Percentiles rank a stretch among this genome's conserved stretches.
phyloP scores from a whole-genome alignment of 2,797 vertebrate genomes.

The Anabacerthia variegaticeps region DNA sequence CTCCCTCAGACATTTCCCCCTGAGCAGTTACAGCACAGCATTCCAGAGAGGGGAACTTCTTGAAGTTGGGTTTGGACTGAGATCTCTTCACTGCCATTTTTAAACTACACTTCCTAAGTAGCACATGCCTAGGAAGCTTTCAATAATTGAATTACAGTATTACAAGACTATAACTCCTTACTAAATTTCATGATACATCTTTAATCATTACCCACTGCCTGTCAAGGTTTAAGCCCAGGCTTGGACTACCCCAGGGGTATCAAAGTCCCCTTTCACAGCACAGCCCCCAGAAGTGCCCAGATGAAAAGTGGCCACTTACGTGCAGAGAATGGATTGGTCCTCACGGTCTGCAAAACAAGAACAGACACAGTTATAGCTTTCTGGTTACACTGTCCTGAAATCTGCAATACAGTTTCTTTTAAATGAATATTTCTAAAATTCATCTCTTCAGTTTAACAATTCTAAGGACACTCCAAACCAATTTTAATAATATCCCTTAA shows the following conservation, averaged over 20 bases:
- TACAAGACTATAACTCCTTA: not conserved
- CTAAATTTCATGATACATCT: not conserved
- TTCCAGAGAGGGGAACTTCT: not conserved
- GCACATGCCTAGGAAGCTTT: not conserved
- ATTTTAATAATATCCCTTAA: not conserved
- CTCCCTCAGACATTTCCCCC: not conserved
- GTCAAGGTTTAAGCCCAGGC: not conserved
- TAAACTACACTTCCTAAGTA: not conserved
- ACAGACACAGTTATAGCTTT: not conserved
- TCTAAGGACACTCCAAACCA: not conserved
- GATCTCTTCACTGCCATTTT: not conserved
- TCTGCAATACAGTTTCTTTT: not conserved
- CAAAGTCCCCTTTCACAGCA: not conserved
- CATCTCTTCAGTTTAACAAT: not conserved
- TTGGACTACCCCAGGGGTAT: not conserved
- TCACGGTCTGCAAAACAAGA: constrained; percentile 89
- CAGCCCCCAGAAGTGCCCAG: not conserved
- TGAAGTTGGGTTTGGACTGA: not conserved
- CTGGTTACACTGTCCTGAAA: not conserved
- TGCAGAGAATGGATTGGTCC: constrained; percentile 99
- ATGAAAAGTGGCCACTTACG: constrained; percentile 83
- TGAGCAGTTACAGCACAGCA: not conserved
- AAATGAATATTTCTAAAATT: not conserved
- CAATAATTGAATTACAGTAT: not conserved
- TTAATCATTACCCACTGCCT: not conserved